Evolutionary conservation across 2,113 vertebrate genomes (phyloP), one percentile per base, ranked within the genome.

Genomic region (Cheilinus undulatus): DNA sequence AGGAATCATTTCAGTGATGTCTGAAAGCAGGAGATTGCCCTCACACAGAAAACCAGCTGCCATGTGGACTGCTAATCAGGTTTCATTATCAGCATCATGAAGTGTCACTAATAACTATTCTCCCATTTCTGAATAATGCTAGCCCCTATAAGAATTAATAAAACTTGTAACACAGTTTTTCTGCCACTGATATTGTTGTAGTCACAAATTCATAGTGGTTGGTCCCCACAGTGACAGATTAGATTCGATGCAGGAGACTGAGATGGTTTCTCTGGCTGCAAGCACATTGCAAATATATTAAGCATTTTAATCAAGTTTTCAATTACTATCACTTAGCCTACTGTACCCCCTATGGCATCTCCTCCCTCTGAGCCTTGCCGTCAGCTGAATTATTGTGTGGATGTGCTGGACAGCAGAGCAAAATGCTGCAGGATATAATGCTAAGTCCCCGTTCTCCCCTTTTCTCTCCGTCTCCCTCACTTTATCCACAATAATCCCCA

Each of bases 401-500:
- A n/a, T 3, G 73, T 75, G 70, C 48, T 67, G 61, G 65, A 80
- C 73, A 64, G 69, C 59, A 11, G 62, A 60, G 79, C 50, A 77
- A 66, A 72, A 81, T 58, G 71, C 79, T 76, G 45, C 59, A 49
- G 69, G 80, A 84, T 81, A 79, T 61, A 52, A 72, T 24, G 70
- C 80, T 77, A 76, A 85, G 63, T 78, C 85, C 43, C 40, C 49
- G 52, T 82, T 78, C 72, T 86, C 73, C 58, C 19, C 59, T 34
- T 69, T 72, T 73, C 67, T 59, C 64, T 49, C 34, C 59, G 66
- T 28, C 63, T 73, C 74, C 11, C 62, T 73, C 50, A 59, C 63
- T 84, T 80, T 61, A 83, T 83, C 81, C 78, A 77, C 78, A 76
- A 68, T 85, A 89, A 88, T 88, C 85, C 86, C 68, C 69, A 8